Evolutionary conservation across 2,797 vertebrate species (phyloP), one percentile per base, ranked within the genome.

Genomic region (Menidia menidia): DNA sequence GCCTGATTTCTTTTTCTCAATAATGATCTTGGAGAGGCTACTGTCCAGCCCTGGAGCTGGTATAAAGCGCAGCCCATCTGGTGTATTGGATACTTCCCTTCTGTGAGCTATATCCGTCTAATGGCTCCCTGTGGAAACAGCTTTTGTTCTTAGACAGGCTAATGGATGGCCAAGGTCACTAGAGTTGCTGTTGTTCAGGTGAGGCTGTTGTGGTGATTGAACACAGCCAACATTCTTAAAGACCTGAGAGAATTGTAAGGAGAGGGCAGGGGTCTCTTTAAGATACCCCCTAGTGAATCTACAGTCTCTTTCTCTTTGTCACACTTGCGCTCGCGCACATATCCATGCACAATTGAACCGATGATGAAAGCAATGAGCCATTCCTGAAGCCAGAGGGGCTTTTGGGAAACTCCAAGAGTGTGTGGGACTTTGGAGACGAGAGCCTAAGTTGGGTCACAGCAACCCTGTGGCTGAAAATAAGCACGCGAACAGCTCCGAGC

Each of bases 121-220:
- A 92, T 89, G 80, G 87, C 81, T 92, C 89, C 91, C 90, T 53
- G 60, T 83, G 88, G 87, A 91, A 82, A 67, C 48, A 14, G 82
- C 87, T 84, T 89, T 90, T 91, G 87, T 91, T 90, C 84, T 81
- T 51, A 60, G 88, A 87, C 88, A 84, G 78, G 77, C 82, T 88
- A 88, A 91, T 85, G 83, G 84, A 91, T 85, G 81, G 82, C 88
- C 84, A 83, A 90, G 91, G 90, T 91, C 86, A 80, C 68, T 0
- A 43, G 53, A 88, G 85, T 84, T 85, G 78, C 81, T 85, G 88
- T 86, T 87, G 84, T 87, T 87, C 83, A 88, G 85, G 86, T 88
- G 85, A 91, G 73, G 55, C 75, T 60, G 75, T 83, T 81, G 78
- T 71, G 73, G 57, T 84, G 87, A 91, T 88, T 86, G 85, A 91